Percentiles rank a stretch among this genome's conserved stretches.
Evolutionary conservation across 2,888 invertebrate genomes (phyloP).

Genomic region (Dexiosoma caninum): DNA sequence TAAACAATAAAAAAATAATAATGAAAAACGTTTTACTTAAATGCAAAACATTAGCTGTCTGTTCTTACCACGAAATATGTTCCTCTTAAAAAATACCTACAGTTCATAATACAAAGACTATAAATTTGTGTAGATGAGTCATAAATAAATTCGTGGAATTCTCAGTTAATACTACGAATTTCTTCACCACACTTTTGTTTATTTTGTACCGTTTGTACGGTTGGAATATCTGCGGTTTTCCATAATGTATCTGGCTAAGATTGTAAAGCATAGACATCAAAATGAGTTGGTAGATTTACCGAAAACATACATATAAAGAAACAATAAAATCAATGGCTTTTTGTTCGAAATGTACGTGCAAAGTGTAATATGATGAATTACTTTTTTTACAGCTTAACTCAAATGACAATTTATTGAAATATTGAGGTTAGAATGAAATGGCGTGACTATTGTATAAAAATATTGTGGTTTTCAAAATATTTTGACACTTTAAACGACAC

Average conservation of each 20-base stretch:
- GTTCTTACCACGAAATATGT: background rate
- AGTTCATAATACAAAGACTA: background rate
- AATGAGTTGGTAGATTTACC: constrained; percentile 35
- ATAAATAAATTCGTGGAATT: constrained; percentile 46
- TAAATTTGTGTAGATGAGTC: constrained; percentile 35
- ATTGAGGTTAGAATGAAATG: constrained; percentile 45
- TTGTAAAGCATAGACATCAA: constrained; percentile 9
- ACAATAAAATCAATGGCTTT: constrained; percentile 30
- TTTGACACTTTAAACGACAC: background rate
- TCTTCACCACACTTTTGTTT: constrained; percentile 19
- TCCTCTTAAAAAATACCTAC: background rate
- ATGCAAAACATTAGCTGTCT: background rate
- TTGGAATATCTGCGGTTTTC: constrained; percentile 28
- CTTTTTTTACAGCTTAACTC: constrained; percentile 33
- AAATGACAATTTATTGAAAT: constrained; percentile 43
- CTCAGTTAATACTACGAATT: constrained; percentile 39
- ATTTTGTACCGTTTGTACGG: background rate
- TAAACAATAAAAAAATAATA: background rate
- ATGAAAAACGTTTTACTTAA: background rate
- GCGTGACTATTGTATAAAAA: constrained; percentile 35
- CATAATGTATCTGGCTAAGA: constrained; percentile 15
- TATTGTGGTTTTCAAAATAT: constrained; percentile 7
- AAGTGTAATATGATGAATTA: constrained; percentile 30
- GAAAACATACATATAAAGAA: background rate
- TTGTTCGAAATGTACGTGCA: background rate